Evolutionary conservation across 2,113 vertebrate species (phyloP), one percentile per base, ranked within the genome.

Genomic region (Tachysurus vachellii): DNA sequence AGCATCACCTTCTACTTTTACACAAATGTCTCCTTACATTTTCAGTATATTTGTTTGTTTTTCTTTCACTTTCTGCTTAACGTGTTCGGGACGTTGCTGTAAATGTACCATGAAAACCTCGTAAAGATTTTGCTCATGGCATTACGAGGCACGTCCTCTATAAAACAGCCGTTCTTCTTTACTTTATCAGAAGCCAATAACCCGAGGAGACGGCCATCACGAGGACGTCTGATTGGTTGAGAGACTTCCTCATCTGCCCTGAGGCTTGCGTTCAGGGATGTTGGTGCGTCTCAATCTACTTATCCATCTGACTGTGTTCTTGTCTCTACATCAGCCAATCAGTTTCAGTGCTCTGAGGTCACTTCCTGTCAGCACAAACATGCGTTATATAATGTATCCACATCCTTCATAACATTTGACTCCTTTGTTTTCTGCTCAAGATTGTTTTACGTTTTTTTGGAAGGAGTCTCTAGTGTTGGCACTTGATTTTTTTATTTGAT

Each of bases 211-310:
- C 23, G 16, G 26, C 44, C 36, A 21, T 80, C 62, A 73, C 42
- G 2, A 44, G 73, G 26, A 28, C 2, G 13, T 83, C 36, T 79
- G 80, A 83, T 71, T 83, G 88, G 80, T 59, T 54, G 50, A 80
- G 57, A 84, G 61, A 68, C 28, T 23, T 68, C 50, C 61, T 68
- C 17, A 23, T 50, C 50, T 42, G 68, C 59, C 77, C 50, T 57
- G 4, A 85, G 79, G 87, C 77, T 76, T 26, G 36, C n/a, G 8
- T 56, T 50, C 53, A 9, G 11, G 70, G 59, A 21, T 44, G 50
- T 85, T 42, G 54, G 42, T 82, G 47, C 57, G 79, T 57, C 11
- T 19, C 36, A 83, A 81, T 66, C 71, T 53, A 42, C 61, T 56
- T 50, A 36, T 36, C 73, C 73, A 62, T 53, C 64, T 80, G 36